Conservation (phyloP, 2,888 invertebrate genomes). For the Elaeidobius kamerunicus region DNA sequence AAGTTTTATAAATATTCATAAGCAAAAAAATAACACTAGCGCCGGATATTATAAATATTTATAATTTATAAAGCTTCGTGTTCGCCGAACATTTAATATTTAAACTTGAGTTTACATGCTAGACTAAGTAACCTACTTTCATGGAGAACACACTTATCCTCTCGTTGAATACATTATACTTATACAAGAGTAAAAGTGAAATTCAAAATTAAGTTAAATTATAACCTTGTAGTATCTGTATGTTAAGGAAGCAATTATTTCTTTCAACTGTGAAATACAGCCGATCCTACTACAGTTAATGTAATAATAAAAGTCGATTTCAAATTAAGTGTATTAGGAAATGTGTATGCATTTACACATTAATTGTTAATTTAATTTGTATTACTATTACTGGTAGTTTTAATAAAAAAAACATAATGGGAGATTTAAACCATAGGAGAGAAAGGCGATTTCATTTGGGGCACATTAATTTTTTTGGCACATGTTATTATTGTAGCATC, state of each 20-base stretch:
- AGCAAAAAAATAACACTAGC: constrained; percentile 13
- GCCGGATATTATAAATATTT: constrained; percentile 20
- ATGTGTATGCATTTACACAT: too few species aligned
- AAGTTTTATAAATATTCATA: constrained; percentile 1
- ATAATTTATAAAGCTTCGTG: constrained; percentile 8
- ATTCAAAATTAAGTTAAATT: constrained; percentile 5
- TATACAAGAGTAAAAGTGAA: constrained; percentile 10
- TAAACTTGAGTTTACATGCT: constrained; percentile 9
- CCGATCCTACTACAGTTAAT: too few species aligned
- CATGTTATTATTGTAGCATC: too few species aligned
- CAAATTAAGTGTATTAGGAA: too few species aligned
- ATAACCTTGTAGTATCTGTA: constrained; percentile 7
- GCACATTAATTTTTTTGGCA: too few species aligned
- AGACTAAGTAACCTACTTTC: constrained; percentile 20
- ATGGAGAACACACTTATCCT: constrained; percentile 1
- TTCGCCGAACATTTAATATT: constrained; percentile 8
- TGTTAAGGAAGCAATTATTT: background rate
- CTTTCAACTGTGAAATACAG: background rate
- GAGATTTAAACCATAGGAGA: too few species aligned
- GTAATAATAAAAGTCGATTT: too few species aligned
- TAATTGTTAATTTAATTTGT: too few species aligned
- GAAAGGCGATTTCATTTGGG: too few species aligned
- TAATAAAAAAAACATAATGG: too few species aligned
- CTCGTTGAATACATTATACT: background rate
- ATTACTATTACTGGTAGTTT: too few species aligned